A percentile compares a stretch with the other conserved stretches of the same genome.
Conservation (phyloP, 2,113 vertebrate species). For the Hylia prasina region DNA sequence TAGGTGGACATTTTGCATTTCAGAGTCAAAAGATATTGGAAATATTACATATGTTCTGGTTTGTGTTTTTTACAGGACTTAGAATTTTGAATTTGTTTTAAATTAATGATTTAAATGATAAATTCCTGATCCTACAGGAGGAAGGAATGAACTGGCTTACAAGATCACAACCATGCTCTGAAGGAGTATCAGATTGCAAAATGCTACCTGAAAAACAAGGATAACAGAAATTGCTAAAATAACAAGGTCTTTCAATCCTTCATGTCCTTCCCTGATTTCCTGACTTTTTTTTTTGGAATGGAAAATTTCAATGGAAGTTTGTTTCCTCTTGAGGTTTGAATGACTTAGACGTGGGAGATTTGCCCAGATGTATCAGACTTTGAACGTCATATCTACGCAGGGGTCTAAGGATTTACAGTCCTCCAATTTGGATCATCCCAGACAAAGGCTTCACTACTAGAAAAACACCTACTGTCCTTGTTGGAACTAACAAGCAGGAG, state of each 20-base stretch:
- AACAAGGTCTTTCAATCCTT: not conserved
- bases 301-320: not conserved
- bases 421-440: fast-evolving
- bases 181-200: not conserved
- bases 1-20: not conserved
- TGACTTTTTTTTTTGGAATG: not conserved
- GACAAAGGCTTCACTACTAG: not conserved
- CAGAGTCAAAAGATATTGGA: not conserved
- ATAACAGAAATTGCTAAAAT: not conserved
- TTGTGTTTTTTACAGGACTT: not conserved
- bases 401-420: not conserved
- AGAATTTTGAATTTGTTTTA: not conserved
- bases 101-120: not conserved
- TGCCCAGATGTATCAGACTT: not conserved
- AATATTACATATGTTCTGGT: not conserved
- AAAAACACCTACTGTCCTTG: not conserved
- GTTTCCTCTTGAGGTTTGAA: not conserved
- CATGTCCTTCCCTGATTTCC: not conserved
- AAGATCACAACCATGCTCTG: not conserved
- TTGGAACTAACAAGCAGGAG: not conserved
- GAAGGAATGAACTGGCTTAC: not conserved
- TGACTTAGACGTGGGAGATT: not conserved
- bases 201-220: not conserved
- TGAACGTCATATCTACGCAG: fast-evolving
- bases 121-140: not conserved